Percentiles rank a stretch among this genome's conserved stretches.
Conservation (phyloP, 2,113 vertebrate species). For the human region DNA sequence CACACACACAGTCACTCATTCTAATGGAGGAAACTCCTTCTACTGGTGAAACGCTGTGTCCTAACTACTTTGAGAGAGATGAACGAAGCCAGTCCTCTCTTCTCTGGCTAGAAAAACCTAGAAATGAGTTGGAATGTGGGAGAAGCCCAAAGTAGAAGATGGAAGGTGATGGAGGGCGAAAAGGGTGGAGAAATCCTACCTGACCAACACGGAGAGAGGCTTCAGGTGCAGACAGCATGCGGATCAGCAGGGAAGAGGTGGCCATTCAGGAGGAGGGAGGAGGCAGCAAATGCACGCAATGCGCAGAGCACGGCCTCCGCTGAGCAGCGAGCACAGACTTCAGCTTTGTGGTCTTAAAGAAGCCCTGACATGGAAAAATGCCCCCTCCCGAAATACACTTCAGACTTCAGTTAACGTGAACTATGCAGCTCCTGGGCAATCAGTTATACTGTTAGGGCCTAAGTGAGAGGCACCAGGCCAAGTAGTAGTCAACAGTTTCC, state of each 20-base stretch:
- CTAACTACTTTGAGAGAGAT: background rate
- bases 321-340: background rate
- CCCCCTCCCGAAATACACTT: too few species aligned
- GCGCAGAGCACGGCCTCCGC: rapidly evolving
- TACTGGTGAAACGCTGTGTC: rapidly evolving
- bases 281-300: background rate
- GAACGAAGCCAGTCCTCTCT: background rate
- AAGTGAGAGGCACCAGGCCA: too few species aligned
- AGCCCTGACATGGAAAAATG: background rate
- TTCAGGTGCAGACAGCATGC: rapidly evolving
- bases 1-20: too few species aligned
- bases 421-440: background rate
- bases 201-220: rapidly evolving
- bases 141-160: background rate
- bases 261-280: rapidly evolving
- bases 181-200: background rate
- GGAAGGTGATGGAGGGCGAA: rapidly evolving
- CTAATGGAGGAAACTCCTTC: background rate
- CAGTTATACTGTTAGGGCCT: background rate
- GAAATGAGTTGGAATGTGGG: background rate
- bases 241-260: rapidly evolving
- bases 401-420: background rate
- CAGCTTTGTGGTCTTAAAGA: background rate
- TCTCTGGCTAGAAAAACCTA: background rate
- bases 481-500: too few species aligned